Conservation (phyloP, 2,797 vertebrate genomes). For the Typhlichthys eigenmanni region DNA sequence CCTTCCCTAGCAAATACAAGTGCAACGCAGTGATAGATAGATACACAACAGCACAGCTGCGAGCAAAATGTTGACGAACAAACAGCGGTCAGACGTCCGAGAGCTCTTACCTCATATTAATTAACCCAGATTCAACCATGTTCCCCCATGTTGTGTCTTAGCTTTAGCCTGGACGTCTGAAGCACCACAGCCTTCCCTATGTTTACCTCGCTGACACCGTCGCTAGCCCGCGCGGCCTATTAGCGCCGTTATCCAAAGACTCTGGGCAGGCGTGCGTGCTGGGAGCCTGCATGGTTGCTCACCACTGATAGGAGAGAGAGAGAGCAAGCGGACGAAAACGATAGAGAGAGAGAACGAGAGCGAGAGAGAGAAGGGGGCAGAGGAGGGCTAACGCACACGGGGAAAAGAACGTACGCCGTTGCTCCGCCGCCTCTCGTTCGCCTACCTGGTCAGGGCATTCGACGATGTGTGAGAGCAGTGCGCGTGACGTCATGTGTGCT, state of each 20-base stretch:
- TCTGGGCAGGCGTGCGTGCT: conserved; percentile 21
- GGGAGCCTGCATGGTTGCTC: conserved; percentile 28
- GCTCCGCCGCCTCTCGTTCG: conserved; percentile 25
- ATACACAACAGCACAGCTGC: background rate
- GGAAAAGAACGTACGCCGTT: conserved; percentile 37
- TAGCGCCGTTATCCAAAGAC: conserved; percentile 30
- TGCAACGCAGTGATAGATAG: background rate
- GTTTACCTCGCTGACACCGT: conserved; percentile 10
- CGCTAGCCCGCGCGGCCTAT: conserved; percentile 37
- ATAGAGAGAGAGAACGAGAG: no score
- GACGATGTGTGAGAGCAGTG: conserved; percentile 49
- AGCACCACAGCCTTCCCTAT: conserved; percentile 15
- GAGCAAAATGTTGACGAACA: conserved; percentile 3
- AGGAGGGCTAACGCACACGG: conserved; percentile 25
- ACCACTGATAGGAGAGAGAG: conserved; percentile 29
- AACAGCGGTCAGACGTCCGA: background rate
- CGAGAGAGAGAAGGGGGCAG: conserved; percentile 1
- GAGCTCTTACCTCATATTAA: conserved; percentile 52
- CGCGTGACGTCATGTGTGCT: conserved; percentile 40
- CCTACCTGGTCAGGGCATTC: conserved; percentile 31
- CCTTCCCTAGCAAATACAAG: background rate
- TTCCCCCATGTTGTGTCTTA: conserved; percentile 26
- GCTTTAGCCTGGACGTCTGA: conserved; percentile 25
- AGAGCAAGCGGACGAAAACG: conserved; percentile 1
- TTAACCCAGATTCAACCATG: conserved; percentile 21